A percentile compares a stretch with the other conserved stretches of the same genome.
Conservation (phyloP, 92 coral and sea anemone species). For the Porites cylindrica region DNA sequence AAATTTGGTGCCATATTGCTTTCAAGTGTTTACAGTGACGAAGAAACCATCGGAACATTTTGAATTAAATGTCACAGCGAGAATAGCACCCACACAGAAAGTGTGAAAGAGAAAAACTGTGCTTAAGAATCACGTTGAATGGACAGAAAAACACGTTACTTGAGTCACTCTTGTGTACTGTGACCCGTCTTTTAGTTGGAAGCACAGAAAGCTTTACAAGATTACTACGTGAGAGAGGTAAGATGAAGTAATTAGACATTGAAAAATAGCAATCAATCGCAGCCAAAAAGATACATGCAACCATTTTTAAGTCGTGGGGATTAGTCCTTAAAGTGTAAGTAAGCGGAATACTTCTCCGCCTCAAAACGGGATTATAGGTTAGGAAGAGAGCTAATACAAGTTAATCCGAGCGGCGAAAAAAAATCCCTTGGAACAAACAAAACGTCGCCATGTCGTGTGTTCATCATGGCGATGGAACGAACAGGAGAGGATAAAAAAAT, state of each 20-base stretch:
- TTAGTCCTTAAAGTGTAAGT: neutral
- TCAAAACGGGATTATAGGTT: neutral
- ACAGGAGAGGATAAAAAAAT: no score
- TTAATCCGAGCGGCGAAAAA: no score
- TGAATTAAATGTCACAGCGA: neutral
- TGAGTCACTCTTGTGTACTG: neutral
- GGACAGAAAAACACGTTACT: neutral
- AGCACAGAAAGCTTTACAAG: neutral
- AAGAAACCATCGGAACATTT: neutral
- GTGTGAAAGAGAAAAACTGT: neutral
- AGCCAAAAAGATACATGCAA: neutral
- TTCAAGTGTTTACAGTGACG: slow-evolving; percentile 27
- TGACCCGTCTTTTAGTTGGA: neutral
- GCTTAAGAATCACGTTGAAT: neutral
- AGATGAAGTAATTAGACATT: no score
- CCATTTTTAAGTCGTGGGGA: neutral
- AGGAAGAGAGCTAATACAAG: no score
- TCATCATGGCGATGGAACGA: no score
- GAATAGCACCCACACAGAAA: no score
- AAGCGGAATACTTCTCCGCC: neutral
- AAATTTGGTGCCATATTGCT: slow-evolving; percentile 26
- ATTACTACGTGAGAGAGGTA: neutral
- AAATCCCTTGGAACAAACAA: no score
- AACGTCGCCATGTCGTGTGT: no score
- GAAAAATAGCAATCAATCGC: no score